Evolutionary conservation across 2,113 vertebrate genomes (phyloP).

Genomic region (Gymnogyps californianus): DNA sequence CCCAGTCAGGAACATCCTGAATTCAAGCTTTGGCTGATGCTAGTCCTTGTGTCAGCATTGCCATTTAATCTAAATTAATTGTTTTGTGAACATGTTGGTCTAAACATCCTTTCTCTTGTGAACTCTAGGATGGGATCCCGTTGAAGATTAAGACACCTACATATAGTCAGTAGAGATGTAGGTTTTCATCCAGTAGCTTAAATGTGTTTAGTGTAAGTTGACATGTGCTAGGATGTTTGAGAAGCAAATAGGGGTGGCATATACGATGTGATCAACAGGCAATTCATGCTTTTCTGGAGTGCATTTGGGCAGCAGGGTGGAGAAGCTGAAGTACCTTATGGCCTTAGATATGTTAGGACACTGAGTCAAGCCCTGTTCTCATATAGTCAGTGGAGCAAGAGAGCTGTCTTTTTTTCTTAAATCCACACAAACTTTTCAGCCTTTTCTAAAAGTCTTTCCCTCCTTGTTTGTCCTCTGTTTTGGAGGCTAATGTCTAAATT

Average conservation of each 20-base stretch:
- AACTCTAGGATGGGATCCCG: background rate
- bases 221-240: rapidly evolving
- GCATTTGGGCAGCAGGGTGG: background rate
- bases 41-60: background rate
- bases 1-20: rapidly evolving
- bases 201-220: background rate
- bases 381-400: background rate
- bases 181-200: background rate
- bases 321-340: background rate
- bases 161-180: rapidly evolving
- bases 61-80: background rate
- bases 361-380: background rate
- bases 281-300: background rate
- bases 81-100: background rate
- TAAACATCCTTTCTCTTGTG: background rate
- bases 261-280: rapidly evolving
- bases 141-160: rapidly evolving
- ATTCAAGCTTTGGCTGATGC: background rate
- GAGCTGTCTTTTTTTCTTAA: background rate
- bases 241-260: background rate
- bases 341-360: rapidly evolving
- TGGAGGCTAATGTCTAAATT: background rate
- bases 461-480: background rate
- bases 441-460: background rate
- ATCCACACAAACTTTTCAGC: background rate